phyloP scores from a whole-genome alignment of 2,113 vertebrate genomes.

The Albula glossodonta region DNA sequence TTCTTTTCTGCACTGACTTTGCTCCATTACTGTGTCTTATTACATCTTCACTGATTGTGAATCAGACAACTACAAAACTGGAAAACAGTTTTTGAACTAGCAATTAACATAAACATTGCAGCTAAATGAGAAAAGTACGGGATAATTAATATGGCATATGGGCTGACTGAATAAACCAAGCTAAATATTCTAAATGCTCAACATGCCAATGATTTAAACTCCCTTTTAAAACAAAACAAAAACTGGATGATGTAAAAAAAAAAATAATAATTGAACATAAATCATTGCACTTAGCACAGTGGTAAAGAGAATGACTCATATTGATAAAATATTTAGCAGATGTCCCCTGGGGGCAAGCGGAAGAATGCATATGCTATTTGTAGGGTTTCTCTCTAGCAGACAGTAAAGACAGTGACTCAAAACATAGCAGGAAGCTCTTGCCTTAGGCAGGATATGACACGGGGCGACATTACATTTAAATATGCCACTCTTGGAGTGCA shows the following conservation, averaged over 20 bases:
- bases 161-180: not conserved
- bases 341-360: not conserved
- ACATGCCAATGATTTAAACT: not conserved
- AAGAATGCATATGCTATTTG: conserved; percentile 13
- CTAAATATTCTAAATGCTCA: not conserved
- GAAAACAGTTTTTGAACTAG: too few species aligned
- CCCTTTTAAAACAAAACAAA: not conserved
- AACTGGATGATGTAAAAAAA: not conserved
- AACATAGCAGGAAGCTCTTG: conserved; percentile 19
- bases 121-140: too few species aligned
- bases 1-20: too few species aligned
- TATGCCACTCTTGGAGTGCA: not conserved
- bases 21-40: too few species aligned
- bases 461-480: not conserved
- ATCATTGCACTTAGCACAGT: not conserved
- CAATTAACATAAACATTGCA: too few species aligned
- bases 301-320: conserved; percentile 2
- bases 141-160: too few species aligned
- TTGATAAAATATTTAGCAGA: conserved; percentile 12
- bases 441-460: conserved; percentile 17
- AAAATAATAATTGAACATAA: not conserved
- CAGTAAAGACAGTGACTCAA: conserved; percentile 1
- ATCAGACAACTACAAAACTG: too few species aligned
- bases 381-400: not conserved
- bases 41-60: too few species aligned